Conservation (phyloP, 2,113 vertebrate genomes). For the Hemiprocne comata region DNA sequence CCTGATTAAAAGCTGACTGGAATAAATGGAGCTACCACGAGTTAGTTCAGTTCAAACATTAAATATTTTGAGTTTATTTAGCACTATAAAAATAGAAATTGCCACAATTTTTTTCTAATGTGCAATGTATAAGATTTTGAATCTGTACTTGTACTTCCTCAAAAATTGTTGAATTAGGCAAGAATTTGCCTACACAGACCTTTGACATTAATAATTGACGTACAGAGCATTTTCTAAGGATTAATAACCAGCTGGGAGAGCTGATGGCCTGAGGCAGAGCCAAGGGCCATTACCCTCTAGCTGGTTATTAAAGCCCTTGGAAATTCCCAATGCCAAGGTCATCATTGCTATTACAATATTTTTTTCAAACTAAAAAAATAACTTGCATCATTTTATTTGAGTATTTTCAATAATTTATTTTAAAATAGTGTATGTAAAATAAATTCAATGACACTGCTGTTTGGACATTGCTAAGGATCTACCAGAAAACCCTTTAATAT, state of each 20-base stretch:
- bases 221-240: slow-evolving; percentile 43
- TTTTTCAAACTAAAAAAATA: background rate
- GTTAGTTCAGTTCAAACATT: background rate
- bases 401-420: background rate
- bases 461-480: background rate
- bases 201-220: slow-evolving; percentile 59
- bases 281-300: slow-evolving; percentile 63
- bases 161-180: background rate
- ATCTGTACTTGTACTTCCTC: background rate
- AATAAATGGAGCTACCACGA: background rate
- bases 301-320: slow-evolving; percentile 65
- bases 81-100: background rate
- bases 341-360: background rate
- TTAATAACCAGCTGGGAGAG: slow-evolving; percentile 68
- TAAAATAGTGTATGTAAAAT: background rate
- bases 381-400: background rate
- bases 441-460: background rate
- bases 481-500: background rate
- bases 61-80: background rate
- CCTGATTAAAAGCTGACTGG: background rate
- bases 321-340: slow-evolving; percentile 53
- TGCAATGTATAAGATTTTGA: background rate
- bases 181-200: slow-evolving; percentile 6
- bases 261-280: slow-evolving; percentile 64
- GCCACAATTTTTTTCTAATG: background rate